These are phyloP conservation scores for Mystacornis crossleyi DNA, from an alignment of 2,113 vertebrate genomes.

Conservation along the genomic window DNA sequence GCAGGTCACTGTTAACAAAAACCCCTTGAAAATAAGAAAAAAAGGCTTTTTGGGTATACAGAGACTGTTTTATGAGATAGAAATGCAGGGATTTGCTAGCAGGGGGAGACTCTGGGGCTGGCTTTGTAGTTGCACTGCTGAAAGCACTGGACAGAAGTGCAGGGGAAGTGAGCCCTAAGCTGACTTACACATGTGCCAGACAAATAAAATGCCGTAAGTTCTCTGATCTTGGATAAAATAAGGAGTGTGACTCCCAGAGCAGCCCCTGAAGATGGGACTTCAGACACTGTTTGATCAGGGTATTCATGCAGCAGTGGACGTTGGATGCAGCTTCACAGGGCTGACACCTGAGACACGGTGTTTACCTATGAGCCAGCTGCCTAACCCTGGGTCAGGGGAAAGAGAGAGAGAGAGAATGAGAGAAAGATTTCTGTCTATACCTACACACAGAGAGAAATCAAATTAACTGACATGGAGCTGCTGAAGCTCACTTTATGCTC, in stretches of 20 bases:
- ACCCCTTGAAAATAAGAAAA: not conserved
- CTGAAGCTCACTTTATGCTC: not conserved
- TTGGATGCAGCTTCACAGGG: not conserved
- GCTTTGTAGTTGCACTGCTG: not conserved
- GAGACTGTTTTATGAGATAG: not conserved
- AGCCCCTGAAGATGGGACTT: not conserved
- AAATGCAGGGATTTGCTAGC: not conserved
- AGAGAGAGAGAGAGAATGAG: not conserved
- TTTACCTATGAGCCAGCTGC: not conserved
- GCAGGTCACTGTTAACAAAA: not conserved
- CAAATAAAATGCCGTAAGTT: not conserved
- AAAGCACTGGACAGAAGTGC: not conserved
- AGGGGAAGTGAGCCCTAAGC: not conserved
- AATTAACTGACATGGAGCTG: not conserved
- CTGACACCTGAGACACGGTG: not conserved
- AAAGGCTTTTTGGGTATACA: not conserved
- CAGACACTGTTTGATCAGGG: not conserved
- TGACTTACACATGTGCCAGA: not conserved
- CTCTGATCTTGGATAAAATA: not conserved
- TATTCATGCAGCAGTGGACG: fast-evolving
- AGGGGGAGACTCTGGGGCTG: not conserved
- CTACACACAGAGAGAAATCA: not conserved
- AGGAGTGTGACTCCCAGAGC: not conserved
- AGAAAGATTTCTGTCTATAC: not conserved
- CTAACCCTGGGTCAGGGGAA: not conserved